These are phyloP conservation scores for Macropus fuliginosus DNA, from an alignment of 2,797 vertebrate genomes.

Conservation along the genomic window DNA sequence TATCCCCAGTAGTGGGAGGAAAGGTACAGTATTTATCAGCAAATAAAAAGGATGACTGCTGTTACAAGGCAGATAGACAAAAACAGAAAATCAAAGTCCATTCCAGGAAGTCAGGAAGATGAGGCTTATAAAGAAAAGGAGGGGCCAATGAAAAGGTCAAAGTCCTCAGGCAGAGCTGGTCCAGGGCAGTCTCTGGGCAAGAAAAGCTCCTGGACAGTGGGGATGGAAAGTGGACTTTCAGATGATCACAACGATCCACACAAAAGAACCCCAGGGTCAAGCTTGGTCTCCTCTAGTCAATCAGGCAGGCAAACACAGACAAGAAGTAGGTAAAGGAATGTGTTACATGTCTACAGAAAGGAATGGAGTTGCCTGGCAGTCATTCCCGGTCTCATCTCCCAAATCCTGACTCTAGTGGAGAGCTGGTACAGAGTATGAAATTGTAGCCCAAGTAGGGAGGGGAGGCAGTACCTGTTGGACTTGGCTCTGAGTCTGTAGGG, in stretches of 20 bases:
- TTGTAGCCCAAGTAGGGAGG: not conserved
- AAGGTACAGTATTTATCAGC: not conserved
- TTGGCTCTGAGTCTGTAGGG: constrained; percentile 92
- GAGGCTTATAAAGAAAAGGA: not conserved
- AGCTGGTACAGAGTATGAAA: too few species aligned
- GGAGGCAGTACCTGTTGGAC: constrained; percentile 88
- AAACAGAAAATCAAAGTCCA: constrained; percentile 24
- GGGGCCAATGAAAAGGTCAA: not conserved
- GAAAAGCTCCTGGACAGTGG: not conserved
- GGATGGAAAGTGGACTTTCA: not conserved
- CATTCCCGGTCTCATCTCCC: not conserved
- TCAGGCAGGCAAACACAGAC: not conserved
- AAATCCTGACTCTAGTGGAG: not conserved
- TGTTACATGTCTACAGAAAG: not conserved
- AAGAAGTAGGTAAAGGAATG: not conserved
- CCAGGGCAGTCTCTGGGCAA: not conserved
- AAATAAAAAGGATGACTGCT: constrained; percentile 2
- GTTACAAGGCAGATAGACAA: constrained; percentile 7
- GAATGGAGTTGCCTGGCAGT: not conserved
- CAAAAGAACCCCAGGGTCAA: not conserved
- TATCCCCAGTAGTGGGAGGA: not conserved
- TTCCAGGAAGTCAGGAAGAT: not conserved
- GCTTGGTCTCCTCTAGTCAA: not conserved
- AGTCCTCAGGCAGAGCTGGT: not conserved
- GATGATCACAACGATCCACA: not conserved